phyloP scores from a whole-genome alignment of 2,888 invertebrate genomes.

The Athalia rosae region DNA sequence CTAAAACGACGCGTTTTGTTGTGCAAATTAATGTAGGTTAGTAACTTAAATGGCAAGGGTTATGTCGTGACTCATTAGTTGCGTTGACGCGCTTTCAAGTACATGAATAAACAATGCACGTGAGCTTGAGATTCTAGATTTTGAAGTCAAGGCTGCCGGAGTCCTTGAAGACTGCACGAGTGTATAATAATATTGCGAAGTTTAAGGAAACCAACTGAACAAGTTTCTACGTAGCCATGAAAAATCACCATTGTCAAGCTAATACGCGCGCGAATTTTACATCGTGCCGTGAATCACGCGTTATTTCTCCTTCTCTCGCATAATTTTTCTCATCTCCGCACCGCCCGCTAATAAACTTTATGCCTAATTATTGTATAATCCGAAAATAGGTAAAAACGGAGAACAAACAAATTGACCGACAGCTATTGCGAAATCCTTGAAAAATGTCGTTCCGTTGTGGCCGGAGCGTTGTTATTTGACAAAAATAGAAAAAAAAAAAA shows the following conservation, averaged over 20 bases:
- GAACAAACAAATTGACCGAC: neutral
- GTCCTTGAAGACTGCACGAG: neutral
- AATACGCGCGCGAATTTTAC: neutral
- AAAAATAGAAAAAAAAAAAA: too few species aligned
- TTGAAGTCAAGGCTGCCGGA: conserved; percentile 27
- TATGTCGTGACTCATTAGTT: conserved; percentile 33
- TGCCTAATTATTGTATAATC: neutral
- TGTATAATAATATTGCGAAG: conserved; percentile 11
- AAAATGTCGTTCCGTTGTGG: neutral
- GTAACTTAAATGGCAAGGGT: conserved; percentile 20
- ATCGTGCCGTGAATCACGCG: conserved; percentile 3
- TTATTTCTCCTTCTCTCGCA: neutral
- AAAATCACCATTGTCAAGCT: conserved; percentile 11
- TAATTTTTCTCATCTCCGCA: too few species aligned
- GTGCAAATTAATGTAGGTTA: conserved; percentile 17
- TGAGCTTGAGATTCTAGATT: conserved; percentile 23
- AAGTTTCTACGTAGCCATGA: neutral
- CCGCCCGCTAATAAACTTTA: too few species aligned
- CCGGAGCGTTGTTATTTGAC: neutral
- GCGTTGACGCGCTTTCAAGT: conserved; percentile 25
- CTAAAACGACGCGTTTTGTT: neutral
- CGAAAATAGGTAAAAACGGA: neutral
- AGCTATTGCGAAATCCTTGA: conserved; percentile 5
- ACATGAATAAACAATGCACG: conserved; percentile 8
- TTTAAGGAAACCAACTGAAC: neutral